Evolutionary conservation across 2,113 vertebrate species (phyloP).

Genomic region (Dicrurus megarhynchus): DNA sequence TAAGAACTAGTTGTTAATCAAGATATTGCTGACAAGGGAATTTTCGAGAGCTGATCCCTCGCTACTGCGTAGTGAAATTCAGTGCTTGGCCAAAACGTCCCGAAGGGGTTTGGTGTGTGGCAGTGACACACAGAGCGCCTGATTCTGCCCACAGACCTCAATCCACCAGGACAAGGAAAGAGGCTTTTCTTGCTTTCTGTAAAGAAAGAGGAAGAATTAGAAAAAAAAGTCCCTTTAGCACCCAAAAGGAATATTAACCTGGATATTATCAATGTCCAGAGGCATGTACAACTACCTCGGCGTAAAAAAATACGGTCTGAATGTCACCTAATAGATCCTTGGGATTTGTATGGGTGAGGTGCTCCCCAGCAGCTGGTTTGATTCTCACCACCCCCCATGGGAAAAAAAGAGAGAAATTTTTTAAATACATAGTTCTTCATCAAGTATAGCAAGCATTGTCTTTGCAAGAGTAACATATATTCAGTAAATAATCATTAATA

Average conservation of each 20-base stretch:
- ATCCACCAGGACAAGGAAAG: not conserved
- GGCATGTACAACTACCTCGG: fast-evolving
- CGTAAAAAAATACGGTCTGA: fast-evolving
- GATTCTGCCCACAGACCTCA: not conserved
- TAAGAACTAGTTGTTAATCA: not conserved
- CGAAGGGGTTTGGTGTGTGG: not conserved
- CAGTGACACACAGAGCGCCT: fast-evolving
- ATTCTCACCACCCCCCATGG: not conserved
- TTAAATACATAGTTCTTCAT: not conserved
- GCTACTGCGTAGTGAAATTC: fast-evolving
- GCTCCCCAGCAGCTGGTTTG: not conserved
- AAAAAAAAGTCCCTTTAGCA: not conserved
- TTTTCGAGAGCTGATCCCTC: not conserved
- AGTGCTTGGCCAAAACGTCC: not conserved
- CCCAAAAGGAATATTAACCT: not conserved
- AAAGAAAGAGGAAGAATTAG: not conserved
- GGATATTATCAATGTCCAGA: not conserved
- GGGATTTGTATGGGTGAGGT: not conserved
- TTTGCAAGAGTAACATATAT: not conserved
- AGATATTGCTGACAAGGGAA: not conserved
- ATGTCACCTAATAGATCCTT: too few relatives aligned
- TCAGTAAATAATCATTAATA: not conserved
- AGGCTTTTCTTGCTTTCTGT: not conserved
- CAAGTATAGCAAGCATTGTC: not conserved
- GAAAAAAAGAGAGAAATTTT: not conserved